Percentiles rank a stretch among this genome's conserved stretches.
Evolutionary conservation across 2,888 invertebrate genomes (phyloP).

Genomic region (Noctua janthina): DNA sequence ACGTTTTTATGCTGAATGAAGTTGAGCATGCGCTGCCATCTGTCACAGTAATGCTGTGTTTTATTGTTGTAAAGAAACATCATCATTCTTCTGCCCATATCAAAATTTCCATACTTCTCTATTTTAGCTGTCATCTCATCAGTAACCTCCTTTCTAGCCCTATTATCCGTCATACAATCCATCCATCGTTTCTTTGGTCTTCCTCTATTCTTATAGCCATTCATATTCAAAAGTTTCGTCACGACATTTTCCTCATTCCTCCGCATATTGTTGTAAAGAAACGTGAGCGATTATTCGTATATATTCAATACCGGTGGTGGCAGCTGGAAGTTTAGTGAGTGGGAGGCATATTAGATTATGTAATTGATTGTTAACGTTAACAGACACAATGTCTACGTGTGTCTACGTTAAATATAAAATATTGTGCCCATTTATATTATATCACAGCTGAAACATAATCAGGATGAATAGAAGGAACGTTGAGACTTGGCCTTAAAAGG

Average conservation of each 20-base stretch:
- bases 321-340: background rate
- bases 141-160: too few relatives aligned
- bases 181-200: too few relatives aligned
- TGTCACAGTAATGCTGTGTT: background rate
- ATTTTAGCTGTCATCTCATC: too few relatives aligned
- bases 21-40: background rate
- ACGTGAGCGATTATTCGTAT: background rate
- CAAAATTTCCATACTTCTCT: too few relatives aligned
- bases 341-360: background rate
- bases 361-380: background rate
- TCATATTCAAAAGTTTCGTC: too few relatives aligned
- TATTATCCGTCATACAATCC: too few relatives aligned
- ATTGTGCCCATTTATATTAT: background rate
- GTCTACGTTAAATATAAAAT: background rate
- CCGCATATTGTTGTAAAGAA: constrained; percentile 6
- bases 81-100: too few relatives aligned
- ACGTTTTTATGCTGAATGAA: background rate
- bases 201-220: too few relatives aligned
- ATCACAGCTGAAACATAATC: background rate
- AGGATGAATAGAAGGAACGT: background rate
- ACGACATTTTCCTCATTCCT: too few relatives aligned
- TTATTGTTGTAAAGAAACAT: constrained; percentile 12
- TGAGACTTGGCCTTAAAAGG: background rate
- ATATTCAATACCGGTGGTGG: background rate
- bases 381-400: background rate